Evolutionary conservation across 2,797 vertebrate genomes (phyloP).

Genomic region (Antennarius maculatus): DNA sequence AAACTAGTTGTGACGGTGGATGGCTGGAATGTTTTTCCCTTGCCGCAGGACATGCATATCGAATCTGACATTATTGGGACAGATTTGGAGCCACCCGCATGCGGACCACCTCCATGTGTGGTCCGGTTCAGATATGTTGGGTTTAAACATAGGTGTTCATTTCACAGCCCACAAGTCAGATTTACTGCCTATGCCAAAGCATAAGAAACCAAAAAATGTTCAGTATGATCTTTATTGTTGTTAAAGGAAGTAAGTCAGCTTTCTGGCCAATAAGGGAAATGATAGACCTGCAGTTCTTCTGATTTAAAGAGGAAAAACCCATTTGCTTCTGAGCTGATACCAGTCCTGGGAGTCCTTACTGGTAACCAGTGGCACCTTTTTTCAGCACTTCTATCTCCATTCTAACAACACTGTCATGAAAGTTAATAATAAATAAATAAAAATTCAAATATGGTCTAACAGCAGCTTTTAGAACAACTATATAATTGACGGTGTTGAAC

Average conservation of each 20-base stretch:
- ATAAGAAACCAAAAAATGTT: neutral
- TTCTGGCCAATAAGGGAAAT: neutral
- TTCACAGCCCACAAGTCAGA: neutral
- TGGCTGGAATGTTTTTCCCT: neutral
- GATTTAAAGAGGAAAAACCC: neutral
- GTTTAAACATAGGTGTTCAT: constrained; percentile 3
- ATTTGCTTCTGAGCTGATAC: too few relatives aligned
- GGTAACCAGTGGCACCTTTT: too few relatives aligned
- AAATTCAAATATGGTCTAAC: too few relatives aligned
- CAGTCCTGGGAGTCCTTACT: too few relatives aligned
- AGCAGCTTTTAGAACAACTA: too few relatives aligned
- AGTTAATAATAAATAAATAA: too few relatives aligned
- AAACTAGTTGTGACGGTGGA: neutral
- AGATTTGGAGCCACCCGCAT: neutral
- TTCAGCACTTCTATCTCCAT: too few relatives aligned
- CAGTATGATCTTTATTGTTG: neutral
- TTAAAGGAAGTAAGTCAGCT: neutral
- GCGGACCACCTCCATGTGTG: constrained; percentile 12
- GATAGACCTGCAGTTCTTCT: neutral
- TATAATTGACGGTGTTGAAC: too few relatives aligned
- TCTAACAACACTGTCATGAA: too few relatives aligned
- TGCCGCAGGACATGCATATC: neutral
- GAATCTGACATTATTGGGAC: neutral
- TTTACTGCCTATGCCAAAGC: neutral
- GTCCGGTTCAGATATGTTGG: neutral